These are phyloP conservation scores for Tragelaphus scriptus DNA, from an alignment of 2,113 vertebrate genomes.

Conservation along the genomic window DNA sequence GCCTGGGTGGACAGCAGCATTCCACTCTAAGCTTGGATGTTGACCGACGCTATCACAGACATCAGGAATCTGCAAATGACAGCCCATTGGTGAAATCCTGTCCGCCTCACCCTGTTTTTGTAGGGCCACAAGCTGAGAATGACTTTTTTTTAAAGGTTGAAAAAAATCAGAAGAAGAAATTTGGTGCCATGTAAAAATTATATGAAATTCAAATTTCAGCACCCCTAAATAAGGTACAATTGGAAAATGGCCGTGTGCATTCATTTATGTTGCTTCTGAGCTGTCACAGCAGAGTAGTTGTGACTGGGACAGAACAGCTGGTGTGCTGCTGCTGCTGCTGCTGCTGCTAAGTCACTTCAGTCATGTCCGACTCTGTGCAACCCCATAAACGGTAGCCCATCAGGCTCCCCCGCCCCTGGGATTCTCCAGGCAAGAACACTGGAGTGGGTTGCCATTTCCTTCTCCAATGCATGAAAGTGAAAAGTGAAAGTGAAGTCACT, in stretches of 20 bases:
- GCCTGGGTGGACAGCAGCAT: accelerated
- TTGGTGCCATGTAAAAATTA: background rate
- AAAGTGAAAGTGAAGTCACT: no score
- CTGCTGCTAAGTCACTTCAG: no score
- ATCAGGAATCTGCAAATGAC: background rate
- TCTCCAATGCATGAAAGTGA: no score
- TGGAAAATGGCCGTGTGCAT: accelerated
- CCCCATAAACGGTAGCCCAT: no score
- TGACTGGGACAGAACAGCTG: background rate
- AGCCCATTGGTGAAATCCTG: background rate
- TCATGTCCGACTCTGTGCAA: no score
- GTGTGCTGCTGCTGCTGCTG: no score
- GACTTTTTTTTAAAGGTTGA: background rate
- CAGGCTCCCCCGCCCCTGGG: no score
- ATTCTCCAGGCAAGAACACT: no score
- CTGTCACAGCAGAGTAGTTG: background rate
- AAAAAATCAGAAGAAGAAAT: background rate
- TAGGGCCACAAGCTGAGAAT: background rate
- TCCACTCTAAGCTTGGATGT: background rate
- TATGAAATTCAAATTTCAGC: background rate
- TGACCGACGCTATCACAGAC: background rate
- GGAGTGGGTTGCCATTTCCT: no score
- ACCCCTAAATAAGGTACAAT: background rate
- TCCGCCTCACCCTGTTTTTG: background rate
- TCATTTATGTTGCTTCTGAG: background rate